Evolutionary conservation across 2,113 vertebrate genomes (phyloP).

Genomic region (Ictidomys tridecemlineatus): DNA sequence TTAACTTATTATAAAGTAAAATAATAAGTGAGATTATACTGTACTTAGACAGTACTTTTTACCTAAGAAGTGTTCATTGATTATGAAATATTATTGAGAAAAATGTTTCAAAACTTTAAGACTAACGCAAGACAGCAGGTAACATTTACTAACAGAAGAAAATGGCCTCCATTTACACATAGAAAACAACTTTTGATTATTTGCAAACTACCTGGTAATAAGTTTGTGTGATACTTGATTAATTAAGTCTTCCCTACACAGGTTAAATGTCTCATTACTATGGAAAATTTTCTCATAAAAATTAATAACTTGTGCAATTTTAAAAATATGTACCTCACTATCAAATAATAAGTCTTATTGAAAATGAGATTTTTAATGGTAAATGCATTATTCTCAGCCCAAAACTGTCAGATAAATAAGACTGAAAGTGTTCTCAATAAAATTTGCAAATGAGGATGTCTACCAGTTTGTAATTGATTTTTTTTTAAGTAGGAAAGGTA

Average conservation of each 20-base stretch:
- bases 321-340: slow-evolving; percentile 50
- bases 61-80: background rate
- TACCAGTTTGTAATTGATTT: background rate
- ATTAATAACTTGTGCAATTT: slow-evolving; percentile 58
- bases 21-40: background rate
- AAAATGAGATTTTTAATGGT: slow-evolving; percentile 61
- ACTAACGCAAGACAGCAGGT: background rate
- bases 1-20: background rate
- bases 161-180: background rate
- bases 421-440: slow-evolving; percentile 65
- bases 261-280: slow-evolving; percentile 67
- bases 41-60: background rate
- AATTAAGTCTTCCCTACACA: background rate
- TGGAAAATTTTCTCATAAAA: slow-evolving; percentile 45
- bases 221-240: slow-evolving; percentile 69
- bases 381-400: slow-evolving; percentile 56
- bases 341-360: slow-evolving; percentile 53
- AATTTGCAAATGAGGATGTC: slow-evolving; percentile 64
- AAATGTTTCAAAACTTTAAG: background rate
- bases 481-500: slow-evolving; percentile 41
- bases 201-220: slow-evolving; percentile 62
- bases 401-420: slow-evolving; percentile 54
- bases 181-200: slow-evolving; percentile 64
- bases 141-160: background rate
- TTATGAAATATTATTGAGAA: background rate